These are phyloP conservation scores for Temnothorax longispinosus DNA, from an alignment of 1,140 invertebrate species.

Conservation along the genomic window DNA sequence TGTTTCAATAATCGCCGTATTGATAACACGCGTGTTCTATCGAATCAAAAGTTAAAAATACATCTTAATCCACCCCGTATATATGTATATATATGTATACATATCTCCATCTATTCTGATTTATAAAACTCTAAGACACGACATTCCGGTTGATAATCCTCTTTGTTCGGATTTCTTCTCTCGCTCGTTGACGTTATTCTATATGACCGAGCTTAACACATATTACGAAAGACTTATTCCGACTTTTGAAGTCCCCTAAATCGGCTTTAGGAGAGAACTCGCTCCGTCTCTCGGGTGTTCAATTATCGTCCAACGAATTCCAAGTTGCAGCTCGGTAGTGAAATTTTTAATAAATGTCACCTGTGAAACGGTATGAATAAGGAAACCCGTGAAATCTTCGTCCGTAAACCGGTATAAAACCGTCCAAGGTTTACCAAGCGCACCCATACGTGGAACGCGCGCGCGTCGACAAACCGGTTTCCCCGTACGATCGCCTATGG, in stretches of 20 bases:
- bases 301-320: conserved; percentile 45
- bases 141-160: conserved; percentile 21
- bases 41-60: neutral
- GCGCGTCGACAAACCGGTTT: conserved; percentile 42
- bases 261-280: conserved; percentile 26
- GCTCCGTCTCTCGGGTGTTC: neutral
- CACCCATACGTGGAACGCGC: conserved; percentile 7
- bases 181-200: conserved; percentile 3
- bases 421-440: conserved; percentile 16
- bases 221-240: conserved; percentile 47
- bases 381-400: conserved; percentile 17
- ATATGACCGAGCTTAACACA: conserved; percentile 36
- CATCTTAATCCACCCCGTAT: neutral
- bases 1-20: conserved; percentile 9
- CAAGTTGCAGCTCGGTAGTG: neutral
- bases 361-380: conserved; percentile 20
- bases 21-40: neutral
- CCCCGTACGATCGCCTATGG: neutral
- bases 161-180: neutral
- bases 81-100: too few relatives aligned
- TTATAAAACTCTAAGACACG: neutral
- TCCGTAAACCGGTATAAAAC: conserved; percentile 6
- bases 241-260: conserved; percentile 39
- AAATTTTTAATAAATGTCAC: conserved; percentile 56
- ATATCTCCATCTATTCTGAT: neutral